Base-by-base conservation (phyloP, 1,140 invertebrate genomes). In the Eufriesea mexicana region DNA sequence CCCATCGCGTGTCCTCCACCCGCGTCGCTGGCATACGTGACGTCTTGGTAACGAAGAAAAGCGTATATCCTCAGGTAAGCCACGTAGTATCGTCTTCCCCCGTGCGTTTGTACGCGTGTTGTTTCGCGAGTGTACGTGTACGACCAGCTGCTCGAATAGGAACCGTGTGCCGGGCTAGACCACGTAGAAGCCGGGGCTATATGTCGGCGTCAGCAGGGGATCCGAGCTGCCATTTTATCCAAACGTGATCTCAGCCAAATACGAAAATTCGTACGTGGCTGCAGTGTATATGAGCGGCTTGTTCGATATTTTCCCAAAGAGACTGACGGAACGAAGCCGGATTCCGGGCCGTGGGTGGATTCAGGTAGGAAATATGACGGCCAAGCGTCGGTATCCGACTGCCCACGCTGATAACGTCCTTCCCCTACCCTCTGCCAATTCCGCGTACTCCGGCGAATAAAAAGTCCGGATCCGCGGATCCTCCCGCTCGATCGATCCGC, bases 181-280 rank as follows among this genome's bases (percentile, higher is more conserved):
- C 47, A 79, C 79, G 51, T 67, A 49, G 84, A 80, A 73, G 62
- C 49, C 45, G 20, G 61, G 76, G 55, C 45, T 68, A 80, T 83
- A 89, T 81, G 87, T 81, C 83, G 85, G 45, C 87, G 85, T 86
- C 88, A 89, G 82, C 88, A 87, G 84, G 79, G 84, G 84, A 86
- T 90, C 83, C 84, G 85, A 84, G 84, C 83, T 88, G 88, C 90
- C 92, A 92, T 93, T 93, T 93, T 93, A 92, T 92, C 91, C 91
- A 93, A 93, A 93, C 92, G 93, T 93, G 93, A 93, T 93, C 91
- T 85, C 83, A 47, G 84, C 86, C 90, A 92, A 92, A 93, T 91
- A 92, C 91, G 91, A 92, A 93, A 93, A 92, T 93, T 91, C 86
- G 86, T 92, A 93, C 91, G 92, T 93, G 90, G 84, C 61, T 81